These are phyloP conservation scores for Eulemur mongoz DNA, from an alignment of 2,797 vertebrate genomes.

Conservation along the genomic window DNA sequence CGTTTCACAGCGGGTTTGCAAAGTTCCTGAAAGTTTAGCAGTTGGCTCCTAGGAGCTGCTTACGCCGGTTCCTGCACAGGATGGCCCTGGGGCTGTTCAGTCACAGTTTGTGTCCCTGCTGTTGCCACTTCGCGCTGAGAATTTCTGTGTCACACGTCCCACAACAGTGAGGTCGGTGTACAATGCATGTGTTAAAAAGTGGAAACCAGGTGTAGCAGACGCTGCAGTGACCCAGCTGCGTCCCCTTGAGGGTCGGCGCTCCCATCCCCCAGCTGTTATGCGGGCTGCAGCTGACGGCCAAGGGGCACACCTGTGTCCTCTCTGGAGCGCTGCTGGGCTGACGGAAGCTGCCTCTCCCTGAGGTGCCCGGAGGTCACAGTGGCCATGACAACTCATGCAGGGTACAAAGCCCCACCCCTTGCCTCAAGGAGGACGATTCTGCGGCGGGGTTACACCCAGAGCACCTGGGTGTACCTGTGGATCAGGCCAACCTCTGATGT, in stretches of 20 bases:
- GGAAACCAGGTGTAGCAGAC: neutral
- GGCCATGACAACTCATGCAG: rapidly evolving
- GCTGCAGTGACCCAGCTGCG: too few species aligned
- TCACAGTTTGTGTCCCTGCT: neutral
- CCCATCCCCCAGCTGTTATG: neutral
- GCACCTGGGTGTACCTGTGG: neutral
- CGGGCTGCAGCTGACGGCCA: neutral
- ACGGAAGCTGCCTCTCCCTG: neutral
- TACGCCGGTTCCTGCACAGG: neutral
- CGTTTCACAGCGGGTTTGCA: neutral
- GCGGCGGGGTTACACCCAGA: too few species aligned
- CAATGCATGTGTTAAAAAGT: neutral
- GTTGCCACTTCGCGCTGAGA: neutral
- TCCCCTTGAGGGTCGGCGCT: rapidly evolving
- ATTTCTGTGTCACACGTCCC: neutral
- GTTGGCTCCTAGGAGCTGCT: rapidly evolving
- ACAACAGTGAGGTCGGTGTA: neutral
- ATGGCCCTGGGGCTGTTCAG: neutral
- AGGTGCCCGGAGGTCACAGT: neutral
- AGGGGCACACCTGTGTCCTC: neutral
- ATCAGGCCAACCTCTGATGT: neutral
- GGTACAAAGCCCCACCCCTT: neutral
- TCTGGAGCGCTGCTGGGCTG: neutral
- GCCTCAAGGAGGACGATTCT: neutral
- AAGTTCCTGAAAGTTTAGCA: neutral